Conservation (phyloP, 2,113 vertebrate species). For the Maccullochella peelii region DNA sequence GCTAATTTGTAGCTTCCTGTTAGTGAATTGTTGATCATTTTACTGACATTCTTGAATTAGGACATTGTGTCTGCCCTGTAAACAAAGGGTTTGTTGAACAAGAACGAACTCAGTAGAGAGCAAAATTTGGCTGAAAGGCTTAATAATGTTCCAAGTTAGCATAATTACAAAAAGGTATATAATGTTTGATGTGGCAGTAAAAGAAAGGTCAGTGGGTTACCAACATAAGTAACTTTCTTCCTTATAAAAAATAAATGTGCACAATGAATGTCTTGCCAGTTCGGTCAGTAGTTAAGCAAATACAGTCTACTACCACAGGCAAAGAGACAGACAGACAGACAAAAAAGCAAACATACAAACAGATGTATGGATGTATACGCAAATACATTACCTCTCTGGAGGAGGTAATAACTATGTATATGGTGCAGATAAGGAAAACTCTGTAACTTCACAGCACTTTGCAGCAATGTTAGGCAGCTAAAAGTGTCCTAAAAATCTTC, state of each 20-base stretch:
- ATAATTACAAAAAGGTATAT: neutral
- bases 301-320: neutral
- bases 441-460: neutral
- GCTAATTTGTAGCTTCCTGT: conserved; percentile 51
- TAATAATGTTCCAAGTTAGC: neutral
- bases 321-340: neutral
- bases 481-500: conserved; percentile 13
- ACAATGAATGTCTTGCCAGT: neutral
- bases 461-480: neutral
- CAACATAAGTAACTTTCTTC: neutral
- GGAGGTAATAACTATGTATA: conserved; percentile 7
- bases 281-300: neutral
- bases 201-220: neutral
- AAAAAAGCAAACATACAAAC: neutral
- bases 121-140: conserved; percentile 6
- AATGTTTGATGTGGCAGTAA: neutral
- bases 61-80: conserved; percentile 16
- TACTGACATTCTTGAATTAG: conserved; percentile 19
- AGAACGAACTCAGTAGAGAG: neutral
- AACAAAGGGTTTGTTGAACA: conserved; percentile 33
- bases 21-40: conserved; percentile 42
- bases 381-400: neutral
- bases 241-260: neutral
- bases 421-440: neutral
- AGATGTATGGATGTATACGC: neutral